Conservation (phyloP, 2,797 vertebrate genomes). For the Cyprinella venusta region DNA sequence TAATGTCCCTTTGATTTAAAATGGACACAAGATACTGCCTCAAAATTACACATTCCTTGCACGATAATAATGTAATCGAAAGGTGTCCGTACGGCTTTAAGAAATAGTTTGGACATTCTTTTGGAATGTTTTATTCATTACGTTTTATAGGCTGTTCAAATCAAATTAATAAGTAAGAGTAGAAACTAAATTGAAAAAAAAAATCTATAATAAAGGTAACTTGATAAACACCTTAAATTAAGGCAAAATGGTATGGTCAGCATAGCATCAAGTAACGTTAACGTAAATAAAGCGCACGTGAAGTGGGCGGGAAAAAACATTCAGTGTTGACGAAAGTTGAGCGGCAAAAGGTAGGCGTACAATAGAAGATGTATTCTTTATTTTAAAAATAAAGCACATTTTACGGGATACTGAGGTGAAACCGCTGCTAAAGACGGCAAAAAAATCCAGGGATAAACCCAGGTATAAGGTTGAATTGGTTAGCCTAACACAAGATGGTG, state of each 20-base stretch:
- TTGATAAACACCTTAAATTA: background rate
- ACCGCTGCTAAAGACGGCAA: background rate
- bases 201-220: background rate
- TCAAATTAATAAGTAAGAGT: background rate
- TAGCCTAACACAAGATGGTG: background rate
- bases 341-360: background rate
- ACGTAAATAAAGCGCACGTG: background rate
- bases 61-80: no score
- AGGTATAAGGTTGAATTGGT: background rate
- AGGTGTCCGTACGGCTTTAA: no score
- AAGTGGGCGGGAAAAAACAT: background rate
- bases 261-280: background rate
- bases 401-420: background rate
- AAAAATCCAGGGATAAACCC: no score
- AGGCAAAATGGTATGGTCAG: background rate
- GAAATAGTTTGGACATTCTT: background rate
- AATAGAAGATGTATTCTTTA: background rate
- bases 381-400: background rate
- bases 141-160: background rate
- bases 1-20: background rate
- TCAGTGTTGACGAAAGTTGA: background rate
- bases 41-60: background rate
- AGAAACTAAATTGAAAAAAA: background rate
- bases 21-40: background rate
- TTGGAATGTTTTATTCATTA: background rate